phyloP scores from a whole-genome alignment of 1,140 invertebrate genomes.

The Sycophaga agraensis region DNA sequence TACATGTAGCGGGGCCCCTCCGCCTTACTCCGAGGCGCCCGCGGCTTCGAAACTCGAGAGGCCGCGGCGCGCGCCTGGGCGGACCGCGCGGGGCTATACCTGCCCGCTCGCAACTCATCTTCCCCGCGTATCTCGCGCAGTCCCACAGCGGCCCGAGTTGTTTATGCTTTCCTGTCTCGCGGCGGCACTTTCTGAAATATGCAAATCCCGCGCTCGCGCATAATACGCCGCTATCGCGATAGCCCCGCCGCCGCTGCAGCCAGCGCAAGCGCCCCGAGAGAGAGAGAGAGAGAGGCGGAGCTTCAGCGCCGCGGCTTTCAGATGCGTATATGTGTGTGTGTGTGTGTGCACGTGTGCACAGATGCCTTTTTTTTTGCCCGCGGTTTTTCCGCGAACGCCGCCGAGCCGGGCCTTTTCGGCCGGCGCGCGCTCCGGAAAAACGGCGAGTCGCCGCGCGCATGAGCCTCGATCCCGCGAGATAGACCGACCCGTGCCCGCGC shows the following conservation, averaged over 20 bases:
- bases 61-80: too few relatives aligned
- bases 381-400: background rate
- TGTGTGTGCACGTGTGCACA: too few relatives aligned
- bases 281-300: background rate
- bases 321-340: background rate
- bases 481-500: too few relatives aligned
- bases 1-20: too few relatives aligned
- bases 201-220: constrained; percentile 50
- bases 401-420: too few relatives aligned
- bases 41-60: too few relatives aligned
- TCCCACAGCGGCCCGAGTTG: constrained; percentile 39
- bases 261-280: background rate
- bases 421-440: too few relatives aligned
- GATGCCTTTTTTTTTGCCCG: too few relatives aligned
- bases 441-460: too few relatives aligned
- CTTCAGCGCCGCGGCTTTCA: background rate
- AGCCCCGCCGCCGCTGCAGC: constrained; percentile 18
- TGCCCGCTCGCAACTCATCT: constrained; percentile 47
- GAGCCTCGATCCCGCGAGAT: too few relatives aligned
- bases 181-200: constrained; percentile 50
- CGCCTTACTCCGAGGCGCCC: too few relatives aligned
- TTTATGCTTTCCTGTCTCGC: constrained; percentile 52
- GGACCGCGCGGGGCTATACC: too few relatives aligned
- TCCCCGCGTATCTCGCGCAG: constrained; percentile 28
- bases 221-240: constrained; percentile 52